phyloP scores from a whole-genome alignment of 2,888 invertebrate species.

The Phoenoteleia sp. region DNA sequence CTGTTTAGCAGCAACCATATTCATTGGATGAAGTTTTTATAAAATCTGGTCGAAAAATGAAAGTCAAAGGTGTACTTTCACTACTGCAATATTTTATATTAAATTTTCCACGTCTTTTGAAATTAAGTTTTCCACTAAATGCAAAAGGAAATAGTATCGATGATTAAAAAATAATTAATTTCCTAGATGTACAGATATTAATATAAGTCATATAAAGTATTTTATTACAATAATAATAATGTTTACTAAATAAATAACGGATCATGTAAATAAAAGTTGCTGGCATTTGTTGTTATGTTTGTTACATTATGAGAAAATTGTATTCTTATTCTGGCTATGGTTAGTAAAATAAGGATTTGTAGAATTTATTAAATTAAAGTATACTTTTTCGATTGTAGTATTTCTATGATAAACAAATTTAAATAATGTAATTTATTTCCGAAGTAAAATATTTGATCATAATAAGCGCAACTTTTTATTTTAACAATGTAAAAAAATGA shows the following conservation, averaged over 20 bases:
- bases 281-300: constrained; percentile 43
- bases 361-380: not conserved
- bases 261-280: constrained; percentile 45
- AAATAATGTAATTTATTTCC: no score
- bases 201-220: constrained; percentile 40
- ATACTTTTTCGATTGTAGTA: no score
- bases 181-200: constrained; percentile 45
- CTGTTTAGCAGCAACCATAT: no score
- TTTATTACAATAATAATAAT: constrained; percentile 42
- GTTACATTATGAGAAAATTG: constrained; percentile 6
- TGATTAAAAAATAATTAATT: constrained; percentile 13
- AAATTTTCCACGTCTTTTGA: constrained; percentile 19
- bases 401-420: no score
- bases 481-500: no score
- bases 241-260: not conserved
- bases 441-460: no score
- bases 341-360: not conserved
- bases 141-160: not conserved
- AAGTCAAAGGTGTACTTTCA: not conserved
- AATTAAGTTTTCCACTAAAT: constrained; percentile 22
- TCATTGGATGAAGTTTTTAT: no score
- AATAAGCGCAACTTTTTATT: no score
- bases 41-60: not conserved
- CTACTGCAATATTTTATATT: constrained; percentile 35
- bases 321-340: constrained; percentile 1